phyloP scores from a whole-genome alignment of 2,888 invertebrate genomes.

The Napeogenes inachia region DNA sequence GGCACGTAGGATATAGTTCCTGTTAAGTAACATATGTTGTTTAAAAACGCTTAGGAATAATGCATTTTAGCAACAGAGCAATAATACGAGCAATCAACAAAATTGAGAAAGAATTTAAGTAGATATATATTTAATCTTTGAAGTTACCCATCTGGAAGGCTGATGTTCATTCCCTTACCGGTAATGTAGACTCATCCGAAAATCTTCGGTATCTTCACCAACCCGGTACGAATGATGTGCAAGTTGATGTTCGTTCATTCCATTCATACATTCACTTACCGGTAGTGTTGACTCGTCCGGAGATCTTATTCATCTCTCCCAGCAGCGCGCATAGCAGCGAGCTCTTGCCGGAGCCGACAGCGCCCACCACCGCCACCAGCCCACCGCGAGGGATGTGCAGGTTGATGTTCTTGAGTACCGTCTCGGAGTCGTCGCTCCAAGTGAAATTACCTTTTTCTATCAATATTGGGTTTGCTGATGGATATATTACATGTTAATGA shows the following conservation, averaged over 20 bases:
- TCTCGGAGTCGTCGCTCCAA: conserved; percentile 86
- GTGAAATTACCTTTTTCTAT: conserved; percentile 92
- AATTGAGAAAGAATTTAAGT: no score
- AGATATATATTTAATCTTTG: no score
- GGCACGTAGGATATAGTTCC: conserved; percentile 88
- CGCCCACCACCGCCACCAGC: conserved; percentile 90
- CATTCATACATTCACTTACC: conserved; percentile 38
- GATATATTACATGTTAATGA: no score
- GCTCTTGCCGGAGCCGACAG: conserved; percentile 93
- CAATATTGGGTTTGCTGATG: conserved; percentile 83
- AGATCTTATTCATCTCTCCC: conserved; percentile 91
- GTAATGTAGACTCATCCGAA: conserved; percentile 87
- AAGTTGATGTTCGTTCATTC: conserved; percentile 81
- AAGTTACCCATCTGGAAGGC: conserved; percentile 54
- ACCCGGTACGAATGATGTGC: conserved; percentile 79
- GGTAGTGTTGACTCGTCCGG: conserved; percentile 86
- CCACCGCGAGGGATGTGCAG: conserved; percentile 81
- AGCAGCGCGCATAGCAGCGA: conserved; percentile 92
- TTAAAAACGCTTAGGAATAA: no score
- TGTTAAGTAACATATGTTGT: conserved; percentile 27
- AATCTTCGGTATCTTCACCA: conserved; percentile 89
- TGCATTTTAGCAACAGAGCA: no score
- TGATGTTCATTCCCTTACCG: conserved; percentile 78
- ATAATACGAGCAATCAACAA: no score
- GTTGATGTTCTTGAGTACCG: conserved; percentile 85